These are phyloP conservation scores for Hydrocynus forskahlii DNA, from an alignment of 2,797 vertebrate species.

Conservation along the genomic window DNA sequence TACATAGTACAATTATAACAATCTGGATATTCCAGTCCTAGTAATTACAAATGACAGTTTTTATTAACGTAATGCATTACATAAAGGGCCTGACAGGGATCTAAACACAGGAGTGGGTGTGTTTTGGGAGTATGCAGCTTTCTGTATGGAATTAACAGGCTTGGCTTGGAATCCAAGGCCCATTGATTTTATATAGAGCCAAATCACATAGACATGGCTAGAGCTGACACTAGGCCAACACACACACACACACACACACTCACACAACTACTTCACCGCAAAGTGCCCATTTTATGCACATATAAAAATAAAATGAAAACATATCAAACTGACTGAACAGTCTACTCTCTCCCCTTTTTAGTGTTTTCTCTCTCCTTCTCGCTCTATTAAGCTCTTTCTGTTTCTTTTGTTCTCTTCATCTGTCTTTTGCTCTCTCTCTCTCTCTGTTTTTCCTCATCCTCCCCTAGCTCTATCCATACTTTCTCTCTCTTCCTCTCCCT, in stretches of 20 bases:
- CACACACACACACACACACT: constrained; percentile 50
- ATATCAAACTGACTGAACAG: neutral
- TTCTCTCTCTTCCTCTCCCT: no score
- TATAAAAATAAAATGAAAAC: no score
- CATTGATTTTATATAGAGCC: constrained; percentile 73
- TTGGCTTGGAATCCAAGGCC: constrained; percentile 61
- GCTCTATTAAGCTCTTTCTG: no score
- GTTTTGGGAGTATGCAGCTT: constrained; percentile 21
- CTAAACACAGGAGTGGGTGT: neutral
- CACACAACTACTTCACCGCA: constrained; percentile 50
- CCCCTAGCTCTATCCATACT: no score
- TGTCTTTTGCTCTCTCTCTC: constrained; percentile 33
- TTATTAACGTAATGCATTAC: neutral
- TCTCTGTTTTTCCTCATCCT: no score
- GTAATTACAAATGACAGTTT: no score
- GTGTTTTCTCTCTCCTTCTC: no score
- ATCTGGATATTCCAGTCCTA: no score
- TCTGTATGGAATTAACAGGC: constrained; percentile 71
- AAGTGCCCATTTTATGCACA: constrained; percentile 2
- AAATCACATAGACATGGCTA: constrained; percentile 72
- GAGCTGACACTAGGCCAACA: constrained; percentile 59
- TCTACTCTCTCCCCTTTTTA: no score
- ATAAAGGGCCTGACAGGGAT: neutral
- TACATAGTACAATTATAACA: no score
- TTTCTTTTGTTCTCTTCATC: constrained; percentile 48